These are phyloP conservation scores for Syngnathus acus DNA, from an alignment of 2,797 vertebrate genomes.

Conservation along the genomic window DNA sequence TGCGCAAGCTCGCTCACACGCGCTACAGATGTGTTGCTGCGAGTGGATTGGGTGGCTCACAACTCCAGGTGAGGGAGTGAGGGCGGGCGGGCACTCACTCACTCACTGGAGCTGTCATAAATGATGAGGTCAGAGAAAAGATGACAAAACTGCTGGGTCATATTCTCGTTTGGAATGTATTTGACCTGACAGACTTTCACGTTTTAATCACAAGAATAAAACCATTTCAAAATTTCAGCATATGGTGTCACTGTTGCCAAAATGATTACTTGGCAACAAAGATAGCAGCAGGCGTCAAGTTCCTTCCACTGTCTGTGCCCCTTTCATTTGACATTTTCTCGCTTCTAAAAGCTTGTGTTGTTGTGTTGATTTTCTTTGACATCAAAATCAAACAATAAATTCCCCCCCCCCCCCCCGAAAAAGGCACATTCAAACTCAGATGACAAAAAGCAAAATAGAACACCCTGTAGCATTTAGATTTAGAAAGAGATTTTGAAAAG, in stretches of 20 bases:
- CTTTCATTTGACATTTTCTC: neutral
- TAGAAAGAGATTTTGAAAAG: too few species aligned
- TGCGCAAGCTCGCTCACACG: slow-evolving; percentile 1
- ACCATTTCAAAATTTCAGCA: neutral
- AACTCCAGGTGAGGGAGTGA: too few species aligned
- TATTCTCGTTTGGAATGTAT: neutral
- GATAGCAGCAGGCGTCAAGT: neutral
- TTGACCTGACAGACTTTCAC: neutral
- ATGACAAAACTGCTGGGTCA: neutral
- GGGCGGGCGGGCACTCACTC: too few species aligned
- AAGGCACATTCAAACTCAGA: too few species aligned
- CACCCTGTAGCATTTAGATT: too few species aligned
- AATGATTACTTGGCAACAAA: neutral
- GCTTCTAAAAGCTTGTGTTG: too few species aligned
- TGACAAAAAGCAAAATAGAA: too few species aligned
- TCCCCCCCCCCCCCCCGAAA: too few species aligned
- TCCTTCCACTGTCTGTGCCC: neutral
- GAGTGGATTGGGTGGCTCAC: too few species aligned
- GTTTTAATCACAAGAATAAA: neutral
- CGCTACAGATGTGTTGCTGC: neutral
- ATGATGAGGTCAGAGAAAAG: neutral
- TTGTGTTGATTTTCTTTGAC: too few species aligned
- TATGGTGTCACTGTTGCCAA: neutral
- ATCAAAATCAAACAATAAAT: too few species aligned
- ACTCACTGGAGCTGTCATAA: too few species aligned